phyloP scores from a whole-genome alignment of 2,113 vertebrate genomes.

The Erythrocercus mccallii region DNA sequence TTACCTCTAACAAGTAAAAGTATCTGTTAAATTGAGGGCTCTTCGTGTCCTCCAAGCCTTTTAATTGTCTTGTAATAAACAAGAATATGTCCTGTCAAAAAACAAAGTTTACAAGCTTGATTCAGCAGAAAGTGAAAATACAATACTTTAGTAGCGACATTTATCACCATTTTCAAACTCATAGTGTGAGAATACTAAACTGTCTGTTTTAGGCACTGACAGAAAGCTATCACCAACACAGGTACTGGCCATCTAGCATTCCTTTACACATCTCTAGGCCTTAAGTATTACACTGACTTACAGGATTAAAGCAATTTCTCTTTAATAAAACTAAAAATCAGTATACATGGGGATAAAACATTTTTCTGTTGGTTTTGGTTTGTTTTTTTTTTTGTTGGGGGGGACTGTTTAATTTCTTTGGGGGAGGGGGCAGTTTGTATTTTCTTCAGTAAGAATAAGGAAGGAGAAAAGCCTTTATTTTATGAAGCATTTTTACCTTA shows the following conservation, averaged over 20 bases:
- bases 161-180: neutral
- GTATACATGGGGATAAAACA: fast-evolving
- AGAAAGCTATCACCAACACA: neutral
- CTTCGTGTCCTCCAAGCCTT: conserved; percentile 98
- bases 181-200: neutral
- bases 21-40: conserved; percentile 99
- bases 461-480: neutral
- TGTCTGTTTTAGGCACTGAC: neutral
- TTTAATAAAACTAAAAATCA: neutral
- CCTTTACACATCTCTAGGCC: neutral
- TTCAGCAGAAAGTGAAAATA: neutral
- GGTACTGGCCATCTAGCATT: neutral
- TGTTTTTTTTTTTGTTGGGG: fast-evolving
- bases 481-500: conserved; percentile 79
- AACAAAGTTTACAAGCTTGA: conserved; percentile 26
- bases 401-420: neutral
- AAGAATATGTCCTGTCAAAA: conserved; percentile 94
- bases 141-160: neutral
- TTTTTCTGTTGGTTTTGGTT: neutral
- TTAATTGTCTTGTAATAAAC: conserved; percentile 98
- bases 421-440: fast-evolving
- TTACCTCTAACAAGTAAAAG: conserved; percentile 98
- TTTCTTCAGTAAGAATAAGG: neutral
- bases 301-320: neutral
- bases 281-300: neutral